Conservation (phyloP, 2,888 invertebrate species). For the Lasioglossum calceatum region DNA sequence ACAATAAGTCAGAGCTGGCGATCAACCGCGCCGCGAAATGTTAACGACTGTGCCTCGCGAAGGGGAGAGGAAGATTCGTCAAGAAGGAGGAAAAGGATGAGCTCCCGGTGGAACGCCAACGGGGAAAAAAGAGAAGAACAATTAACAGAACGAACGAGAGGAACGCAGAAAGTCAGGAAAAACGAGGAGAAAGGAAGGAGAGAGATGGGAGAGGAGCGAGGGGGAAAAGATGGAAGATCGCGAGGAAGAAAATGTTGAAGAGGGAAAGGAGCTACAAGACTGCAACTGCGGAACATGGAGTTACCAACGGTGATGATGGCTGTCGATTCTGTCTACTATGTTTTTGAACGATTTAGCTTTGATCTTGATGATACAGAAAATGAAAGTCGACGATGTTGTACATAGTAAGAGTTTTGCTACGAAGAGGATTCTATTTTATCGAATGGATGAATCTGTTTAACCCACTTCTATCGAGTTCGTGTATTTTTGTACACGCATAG, state of each 20-base stretch:
- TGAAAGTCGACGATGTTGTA: neutral
- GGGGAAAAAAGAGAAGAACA: slow-evolving; percentile 41
- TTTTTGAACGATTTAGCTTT: neutral
- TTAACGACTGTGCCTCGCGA: slow-evolving; percentile 64
- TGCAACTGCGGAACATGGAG: neutral
- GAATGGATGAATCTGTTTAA: neutral
- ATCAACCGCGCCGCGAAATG: slow-evolving; percentile 65
- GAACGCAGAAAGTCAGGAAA: slow-evolving; percentile 42
- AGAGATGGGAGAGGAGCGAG: slow-evolving; percentile 31
- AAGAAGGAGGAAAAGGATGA: neutral
- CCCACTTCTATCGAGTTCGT: neutral
- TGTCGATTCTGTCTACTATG: slow-evolving; percentile 11
- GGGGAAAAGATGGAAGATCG: slow-evolving; percentile 45
- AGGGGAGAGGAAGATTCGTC: slow-evolving; percentile 29
- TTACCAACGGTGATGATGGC: neutral
- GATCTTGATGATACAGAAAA: slow-evolving; percentile 1
- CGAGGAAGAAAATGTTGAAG: slow-evolving; percentile 36
- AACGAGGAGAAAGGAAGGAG: slow-evolving; percentile 45
- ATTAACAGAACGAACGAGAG: slow-evolving; percentile 36
- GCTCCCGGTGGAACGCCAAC: slow-evolving; percentile 18
- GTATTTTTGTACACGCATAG: neutral
- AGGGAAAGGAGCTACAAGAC: slow-evolving; percentile 10
- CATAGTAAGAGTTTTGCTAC: neutral
- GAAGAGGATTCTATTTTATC: neutral
- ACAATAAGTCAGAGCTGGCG: slow-evolving; percentile 58